Evolutionary conservation across 2,888 invertebrate genomes (phyloP).

Genomic region (Thalpophila matura): DNA sequence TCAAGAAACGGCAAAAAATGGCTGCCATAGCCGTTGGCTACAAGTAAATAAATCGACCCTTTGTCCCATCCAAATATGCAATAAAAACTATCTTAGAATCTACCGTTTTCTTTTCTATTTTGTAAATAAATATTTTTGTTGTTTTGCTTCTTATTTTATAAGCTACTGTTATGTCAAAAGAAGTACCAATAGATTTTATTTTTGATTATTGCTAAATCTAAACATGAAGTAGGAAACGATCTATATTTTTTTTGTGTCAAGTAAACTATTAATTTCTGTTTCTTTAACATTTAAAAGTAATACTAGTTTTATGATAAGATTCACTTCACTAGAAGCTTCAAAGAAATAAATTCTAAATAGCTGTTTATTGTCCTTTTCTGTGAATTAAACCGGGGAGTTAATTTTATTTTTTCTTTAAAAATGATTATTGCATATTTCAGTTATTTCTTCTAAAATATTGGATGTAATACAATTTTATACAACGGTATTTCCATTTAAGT

Average conservation of each 20-base stretch:
- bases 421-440: neutral
- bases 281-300: too few relatives aligned
- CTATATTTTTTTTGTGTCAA: neutral
- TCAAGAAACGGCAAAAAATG: constrained; percentile 57
- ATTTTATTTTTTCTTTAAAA: neutral
- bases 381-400: too few relatives aligned
- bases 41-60: constrained; percentile 72
- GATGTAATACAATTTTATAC: too few relatives aligned
- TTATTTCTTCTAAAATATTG: neutral
- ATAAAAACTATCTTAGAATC: constrained; percentile 68
- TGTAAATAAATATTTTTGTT: constrained; percentile 63
- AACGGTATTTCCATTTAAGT: too few relatives aligned
- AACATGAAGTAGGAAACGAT: too few relatives aligned
- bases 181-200: neutral
- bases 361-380: too few relatives aligned
- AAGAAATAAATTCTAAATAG: neutral
- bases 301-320: neutral
- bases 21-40: constrained; percentile 62
- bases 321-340: neutral
- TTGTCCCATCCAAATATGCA: constrained; percentile 71
- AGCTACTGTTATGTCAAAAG: constrained; percentile 37
- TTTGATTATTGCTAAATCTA: neutral
- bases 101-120: constrained; percentile 58
- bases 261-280: neutral
- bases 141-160: constrained; percentile 42